Evolutionary conservation across 2,888 invertebrate genomes (phyloP).

Genomic region (Punctoribates punctum): DNA sequence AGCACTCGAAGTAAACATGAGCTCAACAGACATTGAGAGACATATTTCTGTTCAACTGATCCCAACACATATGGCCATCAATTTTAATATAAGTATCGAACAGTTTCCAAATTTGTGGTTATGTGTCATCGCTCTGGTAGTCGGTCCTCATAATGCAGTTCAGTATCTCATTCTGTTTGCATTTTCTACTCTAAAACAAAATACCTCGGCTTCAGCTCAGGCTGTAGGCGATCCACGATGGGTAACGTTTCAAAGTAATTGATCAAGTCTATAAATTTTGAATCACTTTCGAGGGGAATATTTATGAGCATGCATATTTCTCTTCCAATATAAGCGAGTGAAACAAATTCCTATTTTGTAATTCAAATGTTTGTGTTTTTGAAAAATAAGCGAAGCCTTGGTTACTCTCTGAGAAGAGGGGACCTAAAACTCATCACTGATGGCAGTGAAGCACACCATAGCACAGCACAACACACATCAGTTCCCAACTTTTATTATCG

Average conservation of each 20-base stretch:
- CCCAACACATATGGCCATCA: slow-evolving; percentile 2
- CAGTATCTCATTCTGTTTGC: too few relatives aligned
- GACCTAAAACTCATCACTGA: background rate
- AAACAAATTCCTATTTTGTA: too few relatives aligned
- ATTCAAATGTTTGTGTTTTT: too few relatives aligned
- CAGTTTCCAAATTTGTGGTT: slow-evolving; percentile 2
- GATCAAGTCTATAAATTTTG: too few relatives aligned
- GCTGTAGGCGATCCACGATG: too few relatives aligned
- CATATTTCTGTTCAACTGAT: background rate
- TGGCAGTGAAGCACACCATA: background rate
- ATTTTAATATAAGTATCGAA: slow-evolving; percentile 15
- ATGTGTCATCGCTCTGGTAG: slow-evolving; percentile 13
- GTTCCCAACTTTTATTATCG: background rate
- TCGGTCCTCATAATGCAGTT: background rate
- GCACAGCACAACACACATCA: background rate
- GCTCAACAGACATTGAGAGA: background rate
- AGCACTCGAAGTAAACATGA: background rate
- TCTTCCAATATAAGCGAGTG: too few relatives aligned
- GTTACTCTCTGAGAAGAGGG: too few relatives aligned
- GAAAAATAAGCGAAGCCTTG: too few relatives aligned
- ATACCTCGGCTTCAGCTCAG: too few relatives aligned
- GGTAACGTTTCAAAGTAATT: too few relatives aligned
- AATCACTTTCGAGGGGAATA: too few relatives aligned
- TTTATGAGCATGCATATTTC: too few relatives aligned
- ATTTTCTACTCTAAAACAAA: background rate